Evolutionary conservation across 2,113 vertebrate genomes (phyloP).

Genomic region (Oncorhynchus clarkii): DNA sequence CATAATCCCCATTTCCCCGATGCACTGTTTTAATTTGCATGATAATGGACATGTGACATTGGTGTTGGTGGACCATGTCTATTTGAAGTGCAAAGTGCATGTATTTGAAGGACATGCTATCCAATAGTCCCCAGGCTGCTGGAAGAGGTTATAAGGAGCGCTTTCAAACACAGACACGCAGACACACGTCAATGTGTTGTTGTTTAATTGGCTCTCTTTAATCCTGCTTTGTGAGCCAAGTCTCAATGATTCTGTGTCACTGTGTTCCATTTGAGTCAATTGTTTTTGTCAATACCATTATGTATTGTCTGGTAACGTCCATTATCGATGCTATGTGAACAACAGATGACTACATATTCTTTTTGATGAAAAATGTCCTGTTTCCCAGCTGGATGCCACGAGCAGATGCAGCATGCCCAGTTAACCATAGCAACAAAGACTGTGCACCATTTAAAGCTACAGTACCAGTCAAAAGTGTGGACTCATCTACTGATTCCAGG

Average conservation of each 20-base stretch:
- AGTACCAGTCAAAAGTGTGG: no score
- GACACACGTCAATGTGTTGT: neutral
- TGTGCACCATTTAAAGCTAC: neutral
- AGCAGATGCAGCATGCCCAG: slow-evolving; percentile 6
- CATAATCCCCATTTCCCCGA: slow-evolving; percentile 17
- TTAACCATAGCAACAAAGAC: slow-evolving; percentile 17
- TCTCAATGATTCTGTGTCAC: neutral
- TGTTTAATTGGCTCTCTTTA: neutral
- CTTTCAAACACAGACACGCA: neutral
- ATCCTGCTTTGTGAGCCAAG: neutral
- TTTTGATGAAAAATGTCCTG: slow-evolving; percentile 12
- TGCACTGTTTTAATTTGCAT: slow-evolving; percentile 19
- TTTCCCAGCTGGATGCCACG: slow-evolving; percentile 6
- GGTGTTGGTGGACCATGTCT: slow-evolving; percentile 12
- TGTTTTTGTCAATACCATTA: slow-evolving; percentile 9
- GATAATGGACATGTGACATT: slow-evolving; percentile 21
- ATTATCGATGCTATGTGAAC: slow-evolving; percentile 1
- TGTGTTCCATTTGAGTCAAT: neutral
- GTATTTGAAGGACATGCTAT: no score
- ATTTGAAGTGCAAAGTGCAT: neutral
- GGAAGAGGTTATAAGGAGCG: neutral
- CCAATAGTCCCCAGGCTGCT: neutral
- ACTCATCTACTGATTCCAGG: no score
- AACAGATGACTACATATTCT: slow-evolving; percentile 7
- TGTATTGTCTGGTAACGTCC: neutral